These are phyloP conservation scores for Tychaedon coryphoeus DNA, from an alignment of 2,113 vertebrate genomes.

Conservation along the genomic window DNA sequence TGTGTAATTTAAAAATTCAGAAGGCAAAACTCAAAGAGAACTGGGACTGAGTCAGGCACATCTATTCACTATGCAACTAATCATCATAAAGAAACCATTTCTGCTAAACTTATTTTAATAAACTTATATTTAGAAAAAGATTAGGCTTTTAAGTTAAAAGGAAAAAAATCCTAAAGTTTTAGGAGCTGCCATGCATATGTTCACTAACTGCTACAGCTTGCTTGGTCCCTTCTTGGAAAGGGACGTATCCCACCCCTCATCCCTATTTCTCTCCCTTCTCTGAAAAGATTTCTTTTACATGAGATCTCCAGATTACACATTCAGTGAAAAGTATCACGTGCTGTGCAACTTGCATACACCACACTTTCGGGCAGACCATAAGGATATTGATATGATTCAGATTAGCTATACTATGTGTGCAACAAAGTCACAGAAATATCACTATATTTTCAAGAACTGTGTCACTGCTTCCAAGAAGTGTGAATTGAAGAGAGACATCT, in stretches of 20 bases:
- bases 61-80: not conserved
- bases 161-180: not conserved
- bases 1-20: not conserved
- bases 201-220: not conserved
- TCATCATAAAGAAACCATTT: slow-evolving; percentile 3
- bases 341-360: not conserved
- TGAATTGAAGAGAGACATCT: not conserved
- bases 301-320: not conserved
- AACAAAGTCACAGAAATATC: slow-evolving; percentile 19
- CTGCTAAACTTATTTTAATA: not conserved
- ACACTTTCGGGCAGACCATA: not conserved
- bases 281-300: not conserved
- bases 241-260: not conserved
- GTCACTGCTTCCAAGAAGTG: slow-evolving; percentile 37
- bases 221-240: not conserved
- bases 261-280: not conserved
- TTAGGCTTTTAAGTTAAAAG: not conserved
- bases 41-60: not conserved
- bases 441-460: slow-evolving; percentile 29
- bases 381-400: slow-evolving; percentile 19
- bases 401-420: not conserved
- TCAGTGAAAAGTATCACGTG: not conserved
- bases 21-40: not conserved
- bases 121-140: not conserved
- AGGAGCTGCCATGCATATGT: not conserved